Conservation (phyloP, 2,888 invertebrate species). For the Patella depressa region DNA sequence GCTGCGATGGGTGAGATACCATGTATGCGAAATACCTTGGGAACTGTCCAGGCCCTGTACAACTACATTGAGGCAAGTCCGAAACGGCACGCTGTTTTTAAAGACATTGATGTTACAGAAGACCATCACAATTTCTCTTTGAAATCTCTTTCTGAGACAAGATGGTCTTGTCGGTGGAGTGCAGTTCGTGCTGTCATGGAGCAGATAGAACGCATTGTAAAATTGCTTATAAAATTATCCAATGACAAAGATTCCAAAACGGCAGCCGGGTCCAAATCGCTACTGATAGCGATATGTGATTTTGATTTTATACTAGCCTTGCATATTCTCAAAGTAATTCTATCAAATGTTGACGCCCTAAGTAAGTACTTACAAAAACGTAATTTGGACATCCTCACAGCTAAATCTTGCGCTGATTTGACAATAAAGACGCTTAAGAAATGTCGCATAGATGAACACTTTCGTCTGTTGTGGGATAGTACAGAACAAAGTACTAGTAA, state of each 20-base stretch:
- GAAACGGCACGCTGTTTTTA: neutral
- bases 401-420: neutral
- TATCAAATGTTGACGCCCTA: neutral
- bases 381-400: neutral
- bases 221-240: neutral
- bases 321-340: neutral
- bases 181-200: constrained; percentile 7
- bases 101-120: neutral
- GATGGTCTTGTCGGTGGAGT: constrained; percentile 8
- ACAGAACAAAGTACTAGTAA: too few relatives aligned
- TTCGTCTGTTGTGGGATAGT: too few relatives aligned
- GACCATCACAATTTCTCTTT: neutral
- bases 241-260: neutral
- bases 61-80: neutral
- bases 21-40: too few relatives aligned
- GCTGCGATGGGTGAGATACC: neutral
- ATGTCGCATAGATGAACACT: too few relatives aligned
- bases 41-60: neutral
- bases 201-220: constrained; percentile 9
- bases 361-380: neutral
- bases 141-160: constrained; percentile 5
- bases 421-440: neutral
- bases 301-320: neutral
- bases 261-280: neutral
- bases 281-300: neutral